Evolutionary conservation across 2,113 vertebrate species (phyloP).

Genomic region (Grammomys dolichurus): DNA sequence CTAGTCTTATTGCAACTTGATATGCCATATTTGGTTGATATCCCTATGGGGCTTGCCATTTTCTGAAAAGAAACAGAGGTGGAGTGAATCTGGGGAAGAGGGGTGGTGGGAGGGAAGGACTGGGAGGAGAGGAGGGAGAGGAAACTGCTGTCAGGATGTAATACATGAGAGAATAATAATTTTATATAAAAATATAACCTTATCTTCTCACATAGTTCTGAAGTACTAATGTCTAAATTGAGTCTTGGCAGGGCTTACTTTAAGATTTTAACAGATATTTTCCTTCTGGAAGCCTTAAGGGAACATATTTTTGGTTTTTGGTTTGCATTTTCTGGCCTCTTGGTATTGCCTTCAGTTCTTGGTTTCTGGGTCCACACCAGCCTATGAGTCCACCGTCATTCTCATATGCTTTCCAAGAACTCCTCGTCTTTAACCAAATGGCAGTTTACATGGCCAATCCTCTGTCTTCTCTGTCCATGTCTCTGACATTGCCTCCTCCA

Average conservation of each 20-base stretch:
- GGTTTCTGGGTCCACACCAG: neutral
- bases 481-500: neutral
- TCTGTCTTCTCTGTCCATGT: neutral
- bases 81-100: neutral
- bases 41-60: neutral
- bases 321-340: neutral
- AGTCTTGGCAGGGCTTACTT: neutral
- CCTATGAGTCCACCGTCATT: neutral
- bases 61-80: neutral
- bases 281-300: neutral
- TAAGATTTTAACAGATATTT: slow-evolving; percentile 27
- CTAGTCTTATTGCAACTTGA: neutral
- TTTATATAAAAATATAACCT: neutral
- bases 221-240: neutral
- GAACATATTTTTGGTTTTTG: neutral
- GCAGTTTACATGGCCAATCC: neutral
- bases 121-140: neutral
- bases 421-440: neutral
- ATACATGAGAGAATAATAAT: neutral
- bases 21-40: neutral
- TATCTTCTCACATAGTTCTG: neutral
- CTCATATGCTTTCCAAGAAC: neutral
- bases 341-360: neutral
- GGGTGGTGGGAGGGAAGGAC: neutral
- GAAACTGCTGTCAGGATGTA: neutral